phyloP scores from a whole-genome alignment of 30 jellyfish, hydroid and myxozoan species.

The Hydra vulgaris region DNA sequence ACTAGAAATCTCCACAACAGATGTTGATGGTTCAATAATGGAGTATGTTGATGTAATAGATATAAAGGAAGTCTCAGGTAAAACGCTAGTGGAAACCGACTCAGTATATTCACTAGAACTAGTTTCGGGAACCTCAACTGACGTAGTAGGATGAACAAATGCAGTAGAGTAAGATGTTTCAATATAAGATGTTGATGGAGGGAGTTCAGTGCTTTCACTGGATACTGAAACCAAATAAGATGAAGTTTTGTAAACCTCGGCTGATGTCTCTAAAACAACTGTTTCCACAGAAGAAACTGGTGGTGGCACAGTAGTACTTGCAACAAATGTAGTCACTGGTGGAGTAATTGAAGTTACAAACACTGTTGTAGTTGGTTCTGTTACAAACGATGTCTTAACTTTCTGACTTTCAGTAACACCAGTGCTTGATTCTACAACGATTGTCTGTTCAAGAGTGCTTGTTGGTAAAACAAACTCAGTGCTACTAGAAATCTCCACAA shows the following conservation, averaged over 20 bases:
- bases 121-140: neutral
- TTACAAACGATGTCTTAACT: neutral
- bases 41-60: neutral
- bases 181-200: slow-evolving; percentile 8
- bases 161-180: slow-evolving; percentile 15
- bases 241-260: neutral
- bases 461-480: neutral
- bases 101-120: neutral
- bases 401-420: neutral
- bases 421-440: neutral
- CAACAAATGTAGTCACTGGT: slow-evolving; percentile 17
- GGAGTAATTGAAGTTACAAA: slow-evolving; percentile 22
- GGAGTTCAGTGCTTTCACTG: slow-evolving; percentile 8
- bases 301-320: slow-evolving; percentile 13
- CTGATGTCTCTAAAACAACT: neutral
- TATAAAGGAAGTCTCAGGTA: neutral
- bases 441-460: neutral
- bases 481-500: neutral
- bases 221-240: slow-evolving; percentile 14
- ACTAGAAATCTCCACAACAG: neutral
- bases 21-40: neutral
- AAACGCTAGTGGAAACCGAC: neutral
- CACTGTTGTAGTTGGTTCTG: slow-evolving; percentile 9
- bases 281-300: slow-evolving; percentile 9
- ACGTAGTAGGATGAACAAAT: slow-evolving; percentile 8